Evolutionary conservation across 2,113 vertebrate species (phyloP).

Genomic region (Apodemus speciosus): DNA sequence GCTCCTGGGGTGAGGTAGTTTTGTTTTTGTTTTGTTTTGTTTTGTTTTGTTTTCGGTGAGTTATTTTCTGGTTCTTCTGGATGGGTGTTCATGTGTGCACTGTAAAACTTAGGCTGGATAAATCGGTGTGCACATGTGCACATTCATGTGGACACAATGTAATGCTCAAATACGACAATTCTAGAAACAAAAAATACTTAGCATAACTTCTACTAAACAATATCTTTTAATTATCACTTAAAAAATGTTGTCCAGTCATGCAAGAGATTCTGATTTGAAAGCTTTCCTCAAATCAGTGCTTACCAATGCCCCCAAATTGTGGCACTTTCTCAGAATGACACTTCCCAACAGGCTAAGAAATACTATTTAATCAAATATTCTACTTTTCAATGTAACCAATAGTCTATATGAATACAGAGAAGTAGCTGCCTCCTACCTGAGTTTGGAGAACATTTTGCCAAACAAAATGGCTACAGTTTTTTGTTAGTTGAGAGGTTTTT

Average conservation of each 20-base stretch:
- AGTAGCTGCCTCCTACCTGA: slow-evolving; percentile 42
- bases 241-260: not conserved
- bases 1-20: too few species aligned
- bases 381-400: slow-evolving; percentile 28
- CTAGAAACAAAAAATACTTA: slow-evolving; percentile 23
- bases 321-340: not conserved
- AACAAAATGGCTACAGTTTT: slow-evolving; percentile 63
- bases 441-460: slow-evolving; percentile 44
- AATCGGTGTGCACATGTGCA: not conserved
- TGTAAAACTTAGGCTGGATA: not conserved
- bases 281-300: slow-evolving; percentile 28
- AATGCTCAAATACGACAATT: not conserved
- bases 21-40: too few species aligned
- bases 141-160: not conserved
- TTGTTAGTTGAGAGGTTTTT: slow-evolving; percentile 63
- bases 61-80: not conserved
- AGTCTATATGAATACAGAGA: slow-evolving; percentile 6
- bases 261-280: not conserved
- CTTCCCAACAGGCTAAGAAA: slow-evolving; percentile 53
- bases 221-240: not conserved
- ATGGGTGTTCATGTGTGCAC: not conserved
- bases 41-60: not conserved
- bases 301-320: not conserved
- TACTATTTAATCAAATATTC: slow-evolving; percentile 43
- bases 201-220: not conserved